These are phyloP conservation scores for Notamacropus eugenii DNA, from an alignment of 2,797 vertebrate species.

Conservation along the genomic window DNA sequence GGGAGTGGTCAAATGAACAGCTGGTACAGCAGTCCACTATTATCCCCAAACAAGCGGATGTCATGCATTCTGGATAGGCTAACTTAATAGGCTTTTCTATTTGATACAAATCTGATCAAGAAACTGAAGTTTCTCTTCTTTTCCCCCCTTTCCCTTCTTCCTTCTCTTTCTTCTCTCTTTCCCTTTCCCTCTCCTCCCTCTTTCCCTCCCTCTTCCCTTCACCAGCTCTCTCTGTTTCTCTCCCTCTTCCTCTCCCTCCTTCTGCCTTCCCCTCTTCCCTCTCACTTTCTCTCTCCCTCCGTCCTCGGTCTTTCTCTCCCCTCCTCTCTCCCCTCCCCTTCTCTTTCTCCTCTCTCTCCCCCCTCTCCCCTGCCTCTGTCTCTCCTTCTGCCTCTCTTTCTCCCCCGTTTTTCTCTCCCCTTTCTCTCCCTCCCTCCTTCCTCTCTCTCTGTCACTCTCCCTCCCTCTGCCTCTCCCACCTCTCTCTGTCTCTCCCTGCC, in stretches of 20 bases:
- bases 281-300: background rate
- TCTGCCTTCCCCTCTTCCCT: background rate
- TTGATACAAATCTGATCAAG: slow-evolving; percentile 40
- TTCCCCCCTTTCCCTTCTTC: background rate
- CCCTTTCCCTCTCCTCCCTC: background rate
- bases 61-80: background rate
- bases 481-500: background rate
- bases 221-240: background rate
- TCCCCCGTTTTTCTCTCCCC: too few species aligned
- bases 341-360: too few species aligned
- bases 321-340: fast-evolving
- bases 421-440: fast-evolving
- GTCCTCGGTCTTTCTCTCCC: background rate
- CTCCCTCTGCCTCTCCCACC: too few species aligned
- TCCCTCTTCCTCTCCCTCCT: background rate
- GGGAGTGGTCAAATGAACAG: slow-evolving; percentile 56
- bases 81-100: slow-evolving; percentile 56
- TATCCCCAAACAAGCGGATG: slow-evolving; percentile 59
- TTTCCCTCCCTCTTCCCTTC: too few species aligned
- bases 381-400: background rate
- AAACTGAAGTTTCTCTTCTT: background rate
- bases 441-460: background rate
- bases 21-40: slow-evolving; percentile 40
- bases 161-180: background rate
- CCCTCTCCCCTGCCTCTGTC: too few species aligned